Conservation (phyloP, 2,113 vertebrate species). For the Lynx canadensis region DNA sequence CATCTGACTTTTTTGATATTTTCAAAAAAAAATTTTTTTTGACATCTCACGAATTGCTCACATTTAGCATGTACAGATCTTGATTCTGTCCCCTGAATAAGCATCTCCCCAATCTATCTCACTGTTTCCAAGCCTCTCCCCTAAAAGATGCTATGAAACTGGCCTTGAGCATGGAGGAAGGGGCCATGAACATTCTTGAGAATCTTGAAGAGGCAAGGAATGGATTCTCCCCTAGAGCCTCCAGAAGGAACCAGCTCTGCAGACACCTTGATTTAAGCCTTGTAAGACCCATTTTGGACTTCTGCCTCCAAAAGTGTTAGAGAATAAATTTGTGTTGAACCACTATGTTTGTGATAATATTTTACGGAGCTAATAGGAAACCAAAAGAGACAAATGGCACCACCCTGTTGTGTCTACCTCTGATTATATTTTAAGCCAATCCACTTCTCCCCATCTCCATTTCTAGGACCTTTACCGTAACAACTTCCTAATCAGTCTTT, state of each 20-base stretch:
- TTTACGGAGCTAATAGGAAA: not conserved
- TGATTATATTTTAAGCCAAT: not conserved
- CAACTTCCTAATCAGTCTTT: not conserved
- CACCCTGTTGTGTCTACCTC: not conserved
- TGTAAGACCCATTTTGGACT: not conserved
- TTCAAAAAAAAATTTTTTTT: not conserved
- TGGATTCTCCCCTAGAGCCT: not conserved
- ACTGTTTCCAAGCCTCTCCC: not conserved
- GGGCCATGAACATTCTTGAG: not conserved
- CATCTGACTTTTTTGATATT: not conserved
- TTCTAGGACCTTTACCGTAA: not conserved
- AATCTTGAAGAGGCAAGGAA: not conserved
- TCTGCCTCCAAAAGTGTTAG: not conserved
- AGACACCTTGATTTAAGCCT: not conserved
- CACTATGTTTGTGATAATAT: not conserved
- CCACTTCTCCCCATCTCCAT: not conserved
- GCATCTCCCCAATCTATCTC: not conserved
- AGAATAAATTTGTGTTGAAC: not conserved
- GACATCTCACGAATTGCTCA: not conserved
- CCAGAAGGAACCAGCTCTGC: not conserved
- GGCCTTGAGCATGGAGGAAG: not conserved
- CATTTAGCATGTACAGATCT: not conserved
- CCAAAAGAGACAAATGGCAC: not conserved
- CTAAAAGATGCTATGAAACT: not conserved
- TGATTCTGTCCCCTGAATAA: not conserved